phyloP scores from a whole-genome alignment of 2,113 vertebrate species.

The Petaurus breviceps region DNA sequence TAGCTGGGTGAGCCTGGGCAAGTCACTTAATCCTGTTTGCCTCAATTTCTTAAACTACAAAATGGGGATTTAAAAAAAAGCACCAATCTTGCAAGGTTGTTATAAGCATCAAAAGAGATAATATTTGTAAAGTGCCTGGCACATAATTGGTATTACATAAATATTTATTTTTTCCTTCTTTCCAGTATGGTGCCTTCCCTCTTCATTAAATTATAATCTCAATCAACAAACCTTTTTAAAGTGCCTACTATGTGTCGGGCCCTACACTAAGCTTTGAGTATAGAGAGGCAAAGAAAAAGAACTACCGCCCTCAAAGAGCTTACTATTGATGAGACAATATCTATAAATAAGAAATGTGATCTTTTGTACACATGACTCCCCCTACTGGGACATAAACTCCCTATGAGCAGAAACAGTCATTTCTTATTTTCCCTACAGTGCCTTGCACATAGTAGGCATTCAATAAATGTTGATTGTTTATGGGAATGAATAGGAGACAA shows the following conservation, averaged over 20 bases:
- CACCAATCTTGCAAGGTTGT: not conserved
- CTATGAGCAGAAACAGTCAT: not conserved
- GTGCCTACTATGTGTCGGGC: not conserved
- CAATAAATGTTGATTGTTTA: not conserved
- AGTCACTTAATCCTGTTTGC: not conserved
- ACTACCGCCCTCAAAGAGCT: not conserved
- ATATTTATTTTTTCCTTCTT: not conserved
- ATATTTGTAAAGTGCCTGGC: not conserved
- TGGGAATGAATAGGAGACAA: not conserved
- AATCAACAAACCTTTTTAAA: not conserved
- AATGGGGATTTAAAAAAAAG: not conserved
- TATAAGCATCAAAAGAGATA: not conserved
- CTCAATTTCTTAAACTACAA: not conserved
- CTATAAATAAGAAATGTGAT: not conserved
- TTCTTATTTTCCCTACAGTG: not conserved
- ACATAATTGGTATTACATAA: not conserved
- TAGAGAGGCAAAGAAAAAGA: not conserved
- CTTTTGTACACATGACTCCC: not conserved
- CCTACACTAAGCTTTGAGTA: not conserved
- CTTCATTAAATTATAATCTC: not conserved
- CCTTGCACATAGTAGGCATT: not conserved
- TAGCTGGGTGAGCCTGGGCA: not conserved
- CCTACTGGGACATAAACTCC: not conserved
- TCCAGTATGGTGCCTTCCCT: not conserved
- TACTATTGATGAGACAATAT: not conserved